Conservation (phyloP, 2,797 vertebrate species). For the Eupleurogrammus muticus region DNA sequence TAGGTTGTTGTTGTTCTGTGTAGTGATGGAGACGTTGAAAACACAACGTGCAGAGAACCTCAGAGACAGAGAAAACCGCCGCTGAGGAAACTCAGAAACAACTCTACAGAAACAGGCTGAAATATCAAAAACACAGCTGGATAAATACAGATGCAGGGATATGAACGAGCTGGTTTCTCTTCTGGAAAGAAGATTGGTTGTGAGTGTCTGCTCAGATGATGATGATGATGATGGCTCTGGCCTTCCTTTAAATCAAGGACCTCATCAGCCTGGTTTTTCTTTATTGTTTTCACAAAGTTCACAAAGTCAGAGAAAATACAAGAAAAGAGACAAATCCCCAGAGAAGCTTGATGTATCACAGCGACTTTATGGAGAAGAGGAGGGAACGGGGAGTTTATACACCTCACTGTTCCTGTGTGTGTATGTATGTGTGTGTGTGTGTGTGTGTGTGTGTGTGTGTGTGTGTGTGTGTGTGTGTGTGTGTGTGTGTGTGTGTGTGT, state of each 20-base stretch:
- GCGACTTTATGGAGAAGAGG: slow-evolving; percentile 1
- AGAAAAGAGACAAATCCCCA: background rate
- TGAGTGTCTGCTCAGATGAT: too few relatives aligned
- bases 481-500: too few relatives aligned
- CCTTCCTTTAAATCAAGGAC: background rate
- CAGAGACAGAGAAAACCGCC: too few relatives aligned
- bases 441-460: background rate
- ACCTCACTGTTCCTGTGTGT: background rate
- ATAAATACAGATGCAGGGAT: too few relatives aligned
- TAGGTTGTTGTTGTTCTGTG: too few relatives aligned
- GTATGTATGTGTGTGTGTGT: too few relatives aligned
- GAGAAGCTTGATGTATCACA: slow-evolving; percentile 14
- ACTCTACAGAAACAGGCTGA: too few relatives aligned
- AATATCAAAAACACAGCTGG: background rate
- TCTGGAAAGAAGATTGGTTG: too few relatives aligned
- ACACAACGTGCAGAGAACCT: too few relatives aligned
- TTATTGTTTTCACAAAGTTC: slow-evolving; percentile 11
- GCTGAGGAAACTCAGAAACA: too few relatives aligned
- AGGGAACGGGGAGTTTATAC: slow-evolving; percentile 13
- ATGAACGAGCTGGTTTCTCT: too few relatives aligned
- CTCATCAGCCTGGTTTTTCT: background rate
- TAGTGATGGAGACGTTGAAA: too few relatives aligned
- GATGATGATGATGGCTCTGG: background rate
- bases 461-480: background rate
- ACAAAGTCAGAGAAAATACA: slow-evolving; percentile 14